phyloP scores from a whole-genome alignment of 2,113 vertebrate species.

The Pampusana beccarii region DNA sequence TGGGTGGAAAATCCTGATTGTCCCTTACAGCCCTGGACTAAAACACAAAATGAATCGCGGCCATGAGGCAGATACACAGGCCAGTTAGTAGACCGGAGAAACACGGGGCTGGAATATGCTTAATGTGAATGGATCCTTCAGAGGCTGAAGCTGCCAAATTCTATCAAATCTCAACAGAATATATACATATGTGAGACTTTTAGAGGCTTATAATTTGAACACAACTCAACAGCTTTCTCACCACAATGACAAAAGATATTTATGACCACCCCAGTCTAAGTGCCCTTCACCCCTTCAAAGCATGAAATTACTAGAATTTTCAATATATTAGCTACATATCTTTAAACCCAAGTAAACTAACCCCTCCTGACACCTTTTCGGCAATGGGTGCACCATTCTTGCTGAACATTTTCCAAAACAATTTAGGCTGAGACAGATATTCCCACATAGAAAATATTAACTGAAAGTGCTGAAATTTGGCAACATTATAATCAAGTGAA shows the following conservation, averaged over 20 bases:
- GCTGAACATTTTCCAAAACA: neutral
- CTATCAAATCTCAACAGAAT: neutral
- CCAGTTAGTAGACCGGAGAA: neutral
- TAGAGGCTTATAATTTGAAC: neutral
- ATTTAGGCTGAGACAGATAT: neutral
- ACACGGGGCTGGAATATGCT: neutral
- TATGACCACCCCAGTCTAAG: neutral
- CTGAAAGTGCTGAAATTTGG: neutral
- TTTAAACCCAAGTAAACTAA: neutral
- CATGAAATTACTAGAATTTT: neutral
- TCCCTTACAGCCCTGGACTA: neutral
- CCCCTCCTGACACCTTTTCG: neutral
- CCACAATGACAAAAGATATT: neutral
- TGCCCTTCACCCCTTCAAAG: neutral
- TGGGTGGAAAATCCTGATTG: neutral
- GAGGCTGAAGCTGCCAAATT: neutral
- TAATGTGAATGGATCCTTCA: neutral
- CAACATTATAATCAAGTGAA: neutral
- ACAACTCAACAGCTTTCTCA: neutral
- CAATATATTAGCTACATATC: neutral
- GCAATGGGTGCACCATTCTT: neutral
- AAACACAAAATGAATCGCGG: neutral
- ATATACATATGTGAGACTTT: neutral
- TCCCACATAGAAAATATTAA: neutral
- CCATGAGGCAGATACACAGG: neutral